A percentile compares a stretch with the other conserved stretches of the same genome.
Conservation (phyloP, 1,140 invertebrate species). For the Conus ventricosus region DNA sequence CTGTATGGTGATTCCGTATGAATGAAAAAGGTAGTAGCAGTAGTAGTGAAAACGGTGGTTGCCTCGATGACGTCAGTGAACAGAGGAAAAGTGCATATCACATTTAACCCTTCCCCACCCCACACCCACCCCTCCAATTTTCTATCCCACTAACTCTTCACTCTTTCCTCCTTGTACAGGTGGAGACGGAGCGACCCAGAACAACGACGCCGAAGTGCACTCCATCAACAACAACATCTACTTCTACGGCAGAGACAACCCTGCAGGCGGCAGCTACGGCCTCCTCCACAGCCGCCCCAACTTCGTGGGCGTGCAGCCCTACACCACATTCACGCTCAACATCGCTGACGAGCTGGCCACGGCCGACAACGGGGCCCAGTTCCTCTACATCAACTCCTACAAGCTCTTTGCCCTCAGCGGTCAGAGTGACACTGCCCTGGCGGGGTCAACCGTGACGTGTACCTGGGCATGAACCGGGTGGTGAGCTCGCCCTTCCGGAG, state of each 20-base stretch:
- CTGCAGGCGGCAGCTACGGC: neutral
- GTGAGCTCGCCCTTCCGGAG: neutral
- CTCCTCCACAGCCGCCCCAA: neutral
- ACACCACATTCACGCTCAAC: neutral
- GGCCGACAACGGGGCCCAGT: slow-evolving; percentile 22
- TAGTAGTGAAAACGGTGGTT: no score
- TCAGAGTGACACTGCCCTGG: slow-evolving; percentile 19
- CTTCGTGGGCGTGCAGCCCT: neutral
- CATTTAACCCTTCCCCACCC: neutral
- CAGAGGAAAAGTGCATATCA: no score
- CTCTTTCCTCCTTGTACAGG: slow-evolving; percentile 13
- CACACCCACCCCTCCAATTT: no score
- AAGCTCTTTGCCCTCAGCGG: slow-evolving; percentile 36
- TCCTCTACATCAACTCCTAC: slow-evolving; percentile 24
- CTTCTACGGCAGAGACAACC: slow-evolving; percentile 18
- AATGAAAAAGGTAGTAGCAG: no score
- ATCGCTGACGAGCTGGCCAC: slow-evolving; percentile 26
- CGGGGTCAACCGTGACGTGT: slow-evolving; percentile 36
- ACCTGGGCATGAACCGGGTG: slow-evolving; percentile 38
- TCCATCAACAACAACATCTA: neutral
- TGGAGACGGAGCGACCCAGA: slow-evolving; percentile 30
- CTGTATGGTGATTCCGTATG: no score
- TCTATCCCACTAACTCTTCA: neutral
- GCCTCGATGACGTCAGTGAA: no score
- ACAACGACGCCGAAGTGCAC: slow-evolving; percentile 34